Conservation (phyloP, 1,140 invertebrate species). For the Pemphigus obesinymphae region DNA sequence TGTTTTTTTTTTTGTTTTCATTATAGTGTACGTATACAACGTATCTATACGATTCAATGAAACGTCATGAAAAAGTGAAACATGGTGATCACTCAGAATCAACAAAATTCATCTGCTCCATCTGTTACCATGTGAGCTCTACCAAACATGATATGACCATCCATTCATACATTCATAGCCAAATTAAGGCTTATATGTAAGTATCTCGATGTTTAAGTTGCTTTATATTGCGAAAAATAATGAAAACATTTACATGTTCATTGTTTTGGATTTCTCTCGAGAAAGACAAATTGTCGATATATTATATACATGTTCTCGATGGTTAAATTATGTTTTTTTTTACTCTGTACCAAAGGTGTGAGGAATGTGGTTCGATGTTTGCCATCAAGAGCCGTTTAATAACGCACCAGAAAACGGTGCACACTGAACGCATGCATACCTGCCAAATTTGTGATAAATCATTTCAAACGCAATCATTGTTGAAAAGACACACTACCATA, state of each 20-base stretch:
- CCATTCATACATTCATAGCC: background rate
- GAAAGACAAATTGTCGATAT: too few relatives aligned
- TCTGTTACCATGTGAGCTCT: slow-evolving; percentile 22
- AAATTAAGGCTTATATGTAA: slow-evolving; percentile 18
- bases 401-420: slow-evolving; percentile 18
- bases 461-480: background rate
- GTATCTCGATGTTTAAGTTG: background rate
- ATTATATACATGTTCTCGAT: background rate
- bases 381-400: background rate
- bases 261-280: too few relatives aligned
- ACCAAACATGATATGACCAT: slow-evolving; percentile 18
- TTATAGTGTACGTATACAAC: slow-evolving; percentile 17
- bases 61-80: slow-evolving; percentile 28
- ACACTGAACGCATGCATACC: background rate
- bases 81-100: background rate
- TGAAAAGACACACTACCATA: slow-evolving; percentile 8
- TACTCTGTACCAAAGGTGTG: background rate
- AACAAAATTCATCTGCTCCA: background rate
- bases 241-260: too few relatives aligned
- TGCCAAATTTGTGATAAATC: slow-evolving; percentile 24
- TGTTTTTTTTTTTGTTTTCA: background rate
- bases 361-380: slow-evolving; percentile 39
- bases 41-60: slow-evolving; percentile 25
- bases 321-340: background rate
- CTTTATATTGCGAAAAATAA: too few relatives aligned